Evolutionary conservation across 2,888 invertebrate genomes (phyloP).

Genomic region (Papilio demoleus): DNA sequence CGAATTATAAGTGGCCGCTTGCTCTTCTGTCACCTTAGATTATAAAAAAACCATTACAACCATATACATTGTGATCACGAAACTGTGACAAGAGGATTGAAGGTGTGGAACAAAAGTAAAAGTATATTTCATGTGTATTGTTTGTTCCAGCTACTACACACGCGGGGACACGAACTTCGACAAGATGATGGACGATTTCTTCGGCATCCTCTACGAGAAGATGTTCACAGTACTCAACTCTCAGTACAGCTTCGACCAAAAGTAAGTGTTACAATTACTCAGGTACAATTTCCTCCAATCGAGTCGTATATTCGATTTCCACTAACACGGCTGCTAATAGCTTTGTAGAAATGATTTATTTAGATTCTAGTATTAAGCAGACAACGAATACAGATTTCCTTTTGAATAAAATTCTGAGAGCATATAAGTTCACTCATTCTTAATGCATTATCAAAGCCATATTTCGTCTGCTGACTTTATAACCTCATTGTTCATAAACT

Average conservation of each 20-base stretch:
- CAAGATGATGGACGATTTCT: constrained; percentile 95
- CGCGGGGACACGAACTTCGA: constrained; percentile 93
- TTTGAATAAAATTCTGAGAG: too few species aligned
- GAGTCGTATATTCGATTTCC: too few species aligned
- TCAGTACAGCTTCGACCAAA: constrained; percentile 95
- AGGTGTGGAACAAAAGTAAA: neutral
- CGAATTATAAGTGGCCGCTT: too few species aligned
- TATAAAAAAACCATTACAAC: too few species aligned
- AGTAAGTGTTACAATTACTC: constrained; percentile 80
- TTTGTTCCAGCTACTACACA: constrained; percentile 87
- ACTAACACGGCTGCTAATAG: neutral
- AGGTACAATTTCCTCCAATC: too few species aligned
- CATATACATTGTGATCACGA: too few species aligned
- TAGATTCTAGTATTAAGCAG: too few species aligned
- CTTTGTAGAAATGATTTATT: neutral
- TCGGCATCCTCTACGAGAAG: constrained; percentile 95
- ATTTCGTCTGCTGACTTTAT: constrained; percentile 7
- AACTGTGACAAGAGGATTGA: neutral
- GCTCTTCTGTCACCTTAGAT: too few species aligned
- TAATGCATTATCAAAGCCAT: constrained; percentile 12
- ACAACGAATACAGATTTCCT: too few species aligned
- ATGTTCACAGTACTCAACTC: constrained; percentile 98
- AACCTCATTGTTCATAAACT: constrained; percentile 26
- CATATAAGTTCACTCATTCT: neutral
- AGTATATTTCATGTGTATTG: neutral